Percentiles rank a stretch among this genome's conserved stretches.
phyloP scores from a whole-genome alignment of 92 coral and sea anemone species.

The Desmophyllum pertusum region DNA sequence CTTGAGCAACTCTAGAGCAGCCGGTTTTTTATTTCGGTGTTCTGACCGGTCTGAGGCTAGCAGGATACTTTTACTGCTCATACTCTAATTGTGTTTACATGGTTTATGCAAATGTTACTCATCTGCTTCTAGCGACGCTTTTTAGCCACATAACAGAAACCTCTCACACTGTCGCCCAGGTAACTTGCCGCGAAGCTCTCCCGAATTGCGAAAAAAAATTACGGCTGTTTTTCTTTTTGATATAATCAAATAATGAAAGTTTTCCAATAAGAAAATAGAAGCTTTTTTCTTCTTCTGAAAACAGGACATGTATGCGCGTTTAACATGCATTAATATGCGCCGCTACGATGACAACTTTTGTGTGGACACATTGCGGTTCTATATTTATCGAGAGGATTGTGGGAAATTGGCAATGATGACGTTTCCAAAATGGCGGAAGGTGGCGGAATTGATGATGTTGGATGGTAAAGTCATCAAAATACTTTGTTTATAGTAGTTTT shows the following conservation, averaged over 20 bases:
- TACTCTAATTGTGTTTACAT: no score
- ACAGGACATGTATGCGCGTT: no score
- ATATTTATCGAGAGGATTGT: constrained; percentile 4
- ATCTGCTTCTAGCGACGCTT: no score
- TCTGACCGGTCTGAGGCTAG: no score
- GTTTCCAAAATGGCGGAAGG: constrained; percentile 99
- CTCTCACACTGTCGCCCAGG: no score
- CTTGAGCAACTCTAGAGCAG: no score
- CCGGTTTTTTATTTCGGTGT: no score
- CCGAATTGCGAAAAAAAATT: no score
- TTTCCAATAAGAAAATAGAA: not conserved
- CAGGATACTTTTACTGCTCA: no score
- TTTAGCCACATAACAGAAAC: no score
- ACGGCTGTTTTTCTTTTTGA: not conserved
- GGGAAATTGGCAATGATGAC: constrained; percentile 74
- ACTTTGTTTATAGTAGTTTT: constrained; percentile 18
- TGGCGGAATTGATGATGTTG: constrained; percentile 85
- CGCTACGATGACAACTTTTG: not conserved
- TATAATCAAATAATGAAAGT: not conserved
- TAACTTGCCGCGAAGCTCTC: not conserved
- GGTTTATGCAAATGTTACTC: no score
- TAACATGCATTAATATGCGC: no score
- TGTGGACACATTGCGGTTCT: not conserved
- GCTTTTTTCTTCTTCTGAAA: not conserved
- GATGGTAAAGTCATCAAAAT: constrained; percentile 72